Evolutionary conservation across 2,888 invertebrate genomes (phyloP), one percentile per base, ranked within the genome.

Genomic region (Halictus quadricinctus): DNA sequence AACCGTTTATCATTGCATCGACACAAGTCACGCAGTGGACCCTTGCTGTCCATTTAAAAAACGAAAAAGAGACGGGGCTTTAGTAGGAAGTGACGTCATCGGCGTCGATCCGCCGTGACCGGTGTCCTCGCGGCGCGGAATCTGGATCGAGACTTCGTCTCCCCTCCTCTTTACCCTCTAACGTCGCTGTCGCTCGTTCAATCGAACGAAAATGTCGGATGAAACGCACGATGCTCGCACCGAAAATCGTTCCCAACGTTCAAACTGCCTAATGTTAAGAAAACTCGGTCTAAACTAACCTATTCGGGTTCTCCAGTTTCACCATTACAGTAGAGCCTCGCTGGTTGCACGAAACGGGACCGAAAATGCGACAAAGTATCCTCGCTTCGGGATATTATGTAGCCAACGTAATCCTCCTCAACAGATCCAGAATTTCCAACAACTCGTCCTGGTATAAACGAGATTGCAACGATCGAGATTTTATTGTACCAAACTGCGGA

Each of bases 61-160:
- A 90, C 87, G 86, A 90, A 90, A 90, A 90, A 84, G 84, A 86
- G 79, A 87, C 90, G 87, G 87, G 80, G 87, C 90, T 92, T 93
- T 91, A 93, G 93, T 92, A 93, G 94, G 94, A 94, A 93, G 91
- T 93, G 93, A 93, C 93, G 92, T 94, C 92, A 93, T 87, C 50
- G 36, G 66, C 60, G 58, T 73, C 78, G 80, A 83, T 86, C 80
- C 74, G 81, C 79, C 79, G 80, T 80, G 72, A 77, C 43, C 85
- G 64, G 64, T 73, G 76, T 41, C 69, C 70, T 43, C 72, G 36
- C 50, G 41, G 18, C 21, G 76, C 66, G 43, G 70, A 76, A 77
- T 60, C 12, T 15, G 36, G 43, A 50, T 73, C 36, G 64, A 72
- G 58, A 2, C 12, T 64, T 75, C 64, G 64, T 21, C 36, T 58